phyloP scores from a whole-genome alignment of 2,113 vertebrate genomes.

The Malurus elegans region DNA sequence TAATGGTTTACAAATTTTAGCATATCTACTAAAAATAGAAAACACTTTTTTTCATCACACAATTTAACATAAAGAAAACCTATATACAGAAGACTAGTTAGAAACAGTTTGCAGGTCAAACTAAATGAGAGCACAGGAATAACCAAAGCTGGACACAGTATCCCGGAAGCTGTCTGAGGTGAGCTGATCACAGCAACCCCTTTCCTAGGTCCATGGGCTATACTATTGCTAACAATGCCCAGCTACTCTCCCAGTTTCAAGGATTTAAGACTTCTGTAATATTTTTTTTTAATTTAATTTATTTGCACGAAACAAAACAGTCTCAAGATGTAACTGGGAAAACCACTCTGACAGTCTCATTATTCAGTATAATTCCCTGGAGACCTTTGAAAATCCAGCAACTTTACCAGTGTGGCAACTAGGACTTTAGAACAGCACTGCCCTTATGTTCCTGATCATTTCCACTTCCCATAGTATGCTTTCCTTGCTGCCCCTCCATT shows the following conservation, averaged over 20 bases:
- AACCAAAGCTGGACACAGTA: not conserved
- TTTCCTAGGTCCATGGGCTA: not conserved
- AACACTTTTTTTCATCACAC: not conserved
- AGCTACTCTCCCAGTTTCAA: not conserved
- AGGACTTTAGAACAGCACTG: not conserved
- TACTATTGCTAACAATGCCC: not conserved
- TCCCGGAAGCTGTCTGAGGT: not conserved
- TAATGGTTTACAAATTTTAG: not conserved
- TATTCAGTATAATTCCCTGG: not conserved
- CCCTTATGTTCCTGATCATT: not conserved
- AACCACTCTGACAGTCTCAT: not conserved
- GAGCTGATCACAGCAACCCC: not conserved
- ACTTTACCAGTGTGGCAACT: not conserved
- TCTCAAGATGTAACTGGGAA: not conserved
- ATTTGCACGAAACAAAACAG: not conserved
- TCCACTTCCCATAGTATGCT: not conserved
- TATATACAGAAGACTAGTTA: not conserved
- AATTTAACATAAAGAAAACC: not conserved
- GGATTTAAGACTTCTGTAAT: not conserved
- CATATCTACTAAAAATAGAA: not conserved
- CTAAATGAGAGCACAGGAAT: not conserved
- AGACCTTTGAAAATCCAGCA: not conserved
- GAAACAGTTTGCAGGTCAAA: not conserved
- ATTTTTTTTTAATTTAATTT: not conserved
- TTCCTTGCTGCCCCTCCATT: not conserved